These are phyloP conservation scores for Psilopsiagon aymara DNA, from an alignment of 2,113 vertebrate species.

Conservation along the genomic window DNA sequence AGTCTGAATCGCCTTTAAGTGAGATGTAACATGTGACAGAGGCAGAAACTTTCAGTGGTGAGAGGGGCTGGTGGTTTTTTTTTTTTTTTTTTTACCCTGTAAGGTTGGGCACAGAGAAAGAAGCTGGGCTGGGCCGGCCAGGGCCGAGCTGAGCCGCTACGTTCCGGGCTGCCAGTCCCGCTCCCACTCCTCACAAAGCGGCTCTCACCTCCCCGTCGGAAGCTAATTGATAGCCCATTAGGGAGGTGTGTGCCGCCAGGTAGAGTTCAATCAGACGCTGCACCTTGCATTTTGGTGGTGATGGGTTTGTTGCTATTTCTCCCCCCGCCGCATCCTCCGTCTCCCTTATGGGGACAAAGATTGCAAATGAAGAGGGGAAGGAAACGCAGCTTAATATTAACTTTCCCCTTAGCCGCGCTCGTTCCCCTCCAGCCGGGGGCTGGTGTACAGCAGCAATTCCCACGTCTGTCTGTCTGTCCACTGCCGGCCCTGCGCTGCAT, in stretches of 20 bases:
- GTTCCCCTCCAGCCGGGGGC: neutral
- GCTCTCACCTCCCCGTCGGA: too few relatives aligned
- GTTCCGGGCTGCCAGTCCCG: neutral
- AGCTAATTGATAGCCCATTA: neutral
- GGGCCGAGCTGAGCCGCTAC: neutral
- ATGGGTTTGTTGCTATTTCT: accelerated
- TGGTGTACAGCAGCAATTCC: neutral
- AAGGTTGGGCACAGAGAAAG: neutral
- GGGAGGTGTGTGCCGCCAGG: neutral
- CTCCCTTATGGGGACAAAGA: neutral
- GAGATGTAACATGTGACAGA: neutral
- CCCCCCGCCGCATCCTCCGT: neutral
- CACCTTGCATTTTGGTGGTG: neutral
- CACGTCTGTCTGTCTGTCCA: neutral
- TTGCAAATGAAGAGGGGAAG: neutral
- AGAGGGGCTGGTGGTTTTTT: neutral
- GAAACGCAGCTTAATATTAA: neutral
- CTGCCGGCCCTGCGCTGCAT: neutral
- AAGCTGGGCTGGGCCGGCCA: too few relatives aligned
- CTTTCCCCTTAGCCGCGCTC: neutral
- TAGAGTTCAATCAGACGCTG: neutral
- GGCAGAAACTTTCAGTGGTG: neutral
- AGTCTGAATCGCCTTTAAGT: neutral
- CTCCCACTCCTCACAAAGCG: neutral
- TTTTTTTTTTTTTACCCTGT: neutral